These are phyloP conservation scores for Apistogramma diplotaenia DNA, from an alignment of 2,113 vertebrate genomes.

Conservation along the genomic window DNA sequence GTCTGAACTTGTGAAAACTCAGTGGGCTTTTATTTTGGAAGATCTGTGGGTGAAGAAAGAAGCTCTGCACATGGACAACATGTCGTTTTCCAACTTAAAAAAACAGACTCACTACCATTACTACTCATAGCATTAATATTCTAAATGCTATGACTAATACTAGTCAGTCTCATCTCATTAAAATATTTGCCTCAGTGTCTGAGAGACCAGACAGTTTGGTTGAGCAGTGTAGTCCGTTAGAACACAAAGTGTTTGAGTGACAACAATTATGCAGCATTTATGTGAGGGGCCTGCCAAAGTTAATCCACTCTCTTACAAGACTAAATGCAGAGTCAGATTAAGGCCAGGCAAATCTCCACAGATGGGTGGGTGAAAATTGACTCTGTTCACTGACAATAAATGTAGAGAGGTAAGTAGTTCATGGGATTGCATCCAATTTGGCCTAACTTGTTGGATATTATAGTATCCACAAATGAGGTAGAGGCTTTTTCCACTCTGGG, in stretches of 20 bases:
- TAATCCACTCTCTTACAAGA: conserved; percentile 46
- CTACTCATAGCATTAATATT: background rate
- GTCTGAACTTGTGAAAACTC: background rate
- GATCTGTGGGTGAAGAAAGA: background rate
- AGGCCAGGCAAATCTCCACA: conserved; percentile 41
- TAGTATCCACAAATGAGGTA: background rate
- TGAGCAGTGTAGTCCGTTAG: conserved; percentile 3
- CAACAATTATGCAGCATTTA: conserved; percentile 56
- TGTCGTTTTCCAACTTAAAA: background rate
- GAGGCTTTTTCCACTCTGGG: background rate
- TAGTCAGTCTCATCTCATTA: conserved; percentile 6
- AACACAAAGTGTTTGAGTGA: conserved; percentile 41
- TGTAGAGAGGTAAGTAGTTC: conserved; percentile 49
- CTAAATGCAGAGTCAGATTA: conserved; percentile 56
- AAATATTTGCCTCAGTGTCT: conserved; percentile 7
- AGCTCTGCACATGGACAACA: background rate
- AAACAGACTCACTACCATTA: background rate
- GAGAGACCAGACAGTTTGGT: background rate
- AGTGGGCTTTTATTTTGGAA: background rate
- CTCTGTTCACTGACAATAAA: conserved; percentile 50
- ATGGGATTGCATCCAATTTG: conserved; percentile 46
- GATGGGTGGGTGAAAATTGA: conserved; percentile 39
- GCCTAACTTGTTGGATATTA: conserved; percentile 7
- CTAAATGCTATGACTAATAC: background rate
- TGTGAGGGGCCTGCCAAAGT: conserved; percentile 47